Evolutionary conservation across 2,888 invertebrate genomes (phyloP), one percentile per base, ranked within the genome.

Genomic region (Pseudanteris insignis): DNA sequence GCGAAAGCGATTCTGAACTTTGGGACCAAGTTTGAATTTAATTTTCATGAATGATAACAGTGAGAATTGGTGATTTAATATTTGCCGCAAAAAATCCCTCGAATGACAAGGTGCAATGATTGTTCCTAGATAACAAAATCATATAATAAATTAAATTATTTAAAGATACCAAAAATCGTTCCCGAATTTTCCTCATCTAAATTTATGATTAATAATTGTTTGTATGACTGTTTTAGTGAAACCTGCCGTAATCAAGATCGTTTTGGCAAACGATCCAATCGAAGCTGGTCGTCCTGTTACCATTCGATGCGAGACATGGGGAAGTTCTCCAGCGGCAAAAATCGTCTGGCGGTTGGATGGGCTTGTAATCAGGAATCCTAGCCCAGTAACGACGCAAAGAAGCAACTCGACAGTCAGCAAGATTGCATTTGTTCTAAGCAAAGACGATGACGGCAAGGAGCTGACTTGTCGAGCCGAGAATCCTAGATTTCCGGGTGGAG

Each of bases 391-490:
- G 68, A 85, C 84, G 73, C 83, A 77, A 64, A 81, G 74, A 57
- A 76, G 71, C 30, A 86, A 90, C 70, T 85, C 88, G 40, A 90
- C 91, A 4, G 88, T 88, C 65, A 80, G 81, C 64, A 86, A 89
- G 47, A 81, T 93, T 54, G 88, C 89, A 1, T 85, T 92, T 80
- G 86, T 86, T 60, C 88, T 92, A 34, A 84, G 87, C 62, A 85
- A 90, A 57, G 89, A 89, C 67, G 92, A 94, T 81, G 90, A 92
- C 75, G 91, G 91, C 33, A 87, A 90, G 66, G 89, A 89, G 78
- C 84, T 94, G 63, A 86, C 89, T 51, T 94, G 94, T 77, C 86
- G 91, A 58, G 91, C 92, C 53, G 89, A 91, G 79, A 94, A 94
- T 83, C 90, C 91, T 0, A 88, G 91, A 84, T 91, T 93, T 80